These are phyloP conservation scores for Tetragnatha montana DNA, from an alignment of 2,888 invertebrate species.

Conservation along the genomic window DNA sequence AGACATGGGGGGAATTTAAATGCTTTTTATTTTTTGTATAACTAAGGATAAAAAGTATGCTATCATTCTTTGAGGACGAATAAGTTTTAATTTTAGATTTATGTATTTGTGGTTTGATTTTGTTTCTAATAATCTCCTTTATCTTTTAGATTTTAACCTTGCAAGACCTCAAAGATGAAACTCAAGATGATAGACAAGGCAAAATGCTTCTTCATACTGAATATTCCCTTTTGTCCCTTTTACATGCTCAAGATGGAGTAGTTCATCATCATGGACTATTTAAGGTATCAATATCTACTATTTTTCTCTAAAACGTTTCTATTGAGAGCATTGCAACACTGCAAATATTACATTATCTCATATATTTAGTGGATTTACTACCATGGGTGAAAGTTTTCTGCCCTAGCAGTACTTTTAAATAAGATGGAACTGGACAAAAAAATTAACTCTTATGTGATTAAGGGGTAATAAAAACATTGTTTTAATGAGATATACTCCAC, in stretches of 20 bases:
- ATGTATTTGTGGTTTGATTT: no score
- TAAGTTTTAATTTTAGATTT: no score
- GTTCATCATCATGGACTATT: conserved; percentile 86
- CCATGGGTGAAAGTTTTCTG: neutral
- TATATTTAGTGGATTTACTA: neutral
- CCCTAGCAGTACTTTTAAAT: no score
- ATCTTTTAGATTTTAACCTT: conserved; percentile 73
- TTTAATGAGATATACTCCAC: no score
- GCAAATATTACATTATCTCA: neutral
- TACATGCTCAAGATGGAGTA: conserved; percentile 84
- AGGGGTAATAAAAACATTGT: no score
- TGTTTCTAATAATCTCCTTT: no score
- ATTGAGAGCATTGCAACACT: neutral
- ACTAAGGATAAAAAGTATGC: no score
- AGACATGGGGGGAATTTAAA: no score
- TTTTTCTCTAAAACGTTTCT: neutral
- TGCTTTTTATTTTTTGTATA: no score
- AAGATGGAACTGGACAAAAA: no score
- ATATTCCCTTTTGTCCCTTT: conserved; percentile 83
- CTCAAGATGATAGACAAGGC: conserved; percentile 85
- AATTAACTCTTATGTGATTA: no score
- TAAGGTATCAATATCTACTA: conserved; percentile 79
- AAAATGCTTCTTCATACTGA: conserved; percentile 87
- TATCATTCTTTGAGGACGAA: no score
- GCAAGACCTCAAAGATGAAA: conserved; percentile 80